Base-by-base conservation (phyloP, 64 coral and sea anemone species). In the Dendrophyllia cribrosa region DNA sequence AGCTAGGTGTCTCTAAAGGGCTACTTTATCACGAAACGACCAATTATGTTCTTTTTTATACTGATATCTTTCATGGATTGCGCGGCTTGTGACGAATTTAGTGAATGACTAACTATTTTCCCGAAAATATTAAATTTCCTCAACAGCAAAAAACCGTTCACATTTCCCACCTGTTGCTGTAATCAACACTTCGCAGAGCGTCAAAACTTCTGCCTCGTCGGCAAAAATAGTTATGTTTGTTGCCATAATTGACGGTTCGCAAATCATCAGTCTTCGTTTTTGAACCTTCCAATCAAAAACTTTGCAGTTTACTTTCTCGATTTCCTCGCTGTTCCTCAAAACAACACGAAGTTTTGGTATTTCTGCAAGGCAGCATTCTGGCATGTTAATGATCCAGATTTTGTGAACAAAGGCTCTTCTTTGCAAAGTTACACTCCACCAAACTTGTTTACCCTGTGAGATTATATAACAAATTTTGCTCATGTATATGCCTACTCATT, bases 151-250 rank as follows among this genome's bases (percentile, higher is more conserved):
- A 59, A 80, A 26, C 10, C 6, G 11, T 52, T 62, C 19, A 20
- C 65, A 17, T 21, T 15, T 82, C 53, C 34, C 47, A 91, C 89
- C 89, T 83, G 78, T 44, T 43, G 64, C 89, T 26, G 34, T 43
- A 23, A 92, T 11, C 11, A 78, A 46, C 47, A 92, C 91, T 16
- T 92, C 91, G 22, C 91, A 92, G 7, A 92, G 71, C 2, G 43
- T 77, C 6, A 92, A 67, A 26, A 13, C 9, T 0, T 50, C 12
- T 15, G 46, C 69, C 9, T 60, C 72, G 26, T n/a, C 55, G 3
- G 22, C 60, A 45, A 55, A 63, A 51, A 92, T 76, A n/a, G 82
- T 67, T 53, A 92, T 25, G 6, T 77, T 55, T 16, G 52, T 67
- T 10, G 70, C 84, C 72, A 66, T 68, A 14, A 76, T 59, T 4